Evolutionary conservation across 1,140 invertebrate species (phyloP), one percentile per base, ranked within the genome.

Genomic region (Octopus bimaculoides): DNA sequence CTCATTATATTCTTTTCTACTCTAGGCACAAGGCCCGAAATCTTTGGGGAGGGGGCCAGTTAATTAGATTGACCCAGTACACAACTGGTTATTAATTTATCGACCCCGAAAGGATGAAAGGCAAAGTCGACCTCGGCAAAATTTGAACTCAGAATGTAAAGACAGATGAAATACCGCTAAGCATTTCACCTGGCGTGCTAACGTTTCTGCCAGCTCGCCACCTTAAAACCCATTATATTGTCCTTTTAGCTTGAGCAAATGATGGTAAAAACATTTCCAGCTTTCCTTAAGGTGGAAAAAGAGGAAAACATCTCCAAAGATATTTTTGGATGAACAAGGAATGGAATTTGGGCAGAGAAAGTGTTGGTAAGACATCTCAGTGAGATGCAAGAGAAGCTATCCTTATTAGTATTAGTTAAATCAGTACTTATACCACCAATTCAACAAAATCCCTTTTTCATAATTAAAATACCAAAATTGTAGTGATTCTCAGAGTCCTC

Each of bases 381-480:
- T 66, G 61, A n/a, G 61, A 14, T 66, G 61, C 61, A 14, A 66
- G 3, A 66, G 61, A 66, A 66, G 1, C 2, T n/a, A 66, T 66
- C 61, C 61, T n/a, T 66, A n/a, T 66, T 66, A 66, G 61, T 66
- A n/a, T 66, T 66, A 66, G n/a, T n/a, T n/a, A 66, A 66, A 14
- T 66, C 61, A 66, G 61, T 2, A 14, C 61, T 66, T 3, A 66
- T 66, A 66, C 3, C 12, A n/a, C 61, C 12, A 66, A 66, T n/a
- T 66, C 26, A 41, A 66, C n/a, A n/a, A 66, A 66, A n/a, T 14
- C 12, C 1, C 12, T 12, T 12, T 12, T 66, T 12, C n/a, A 66
- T 14, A 66, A 14, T 66, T 66, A 66, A 2, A 66, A 66, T n/a
- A 66, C 61, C 12, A 66, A 66, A n/a, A 66, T n/a, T 14, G 61